phyloP scores from a whole-genome alignment of 2,888 invertebrate genomes.

The Lasioglossum oenotherae region DNA sequence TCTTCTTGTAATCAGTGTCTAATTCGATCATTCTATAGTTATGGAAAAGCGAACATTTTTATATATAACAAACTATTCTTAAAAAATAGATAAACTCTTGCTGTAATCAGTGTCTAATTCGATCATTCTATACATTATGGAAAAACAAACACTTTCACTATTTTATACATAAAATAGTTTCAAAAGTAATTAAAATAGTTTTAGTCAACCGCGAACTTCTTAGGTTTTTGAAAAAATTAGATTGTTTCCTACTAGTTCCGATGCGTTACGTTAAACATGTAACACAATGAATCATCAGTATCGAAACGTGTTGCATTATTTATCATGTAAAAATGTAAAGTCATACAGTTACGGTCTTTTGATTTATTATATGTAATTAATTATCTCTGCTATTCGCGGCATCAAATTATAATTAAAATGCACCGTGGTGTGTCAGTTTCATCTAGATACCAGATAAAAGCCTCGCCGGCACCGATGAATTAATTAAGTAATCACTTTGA shows the following conservation, averaged over 20 bases:
- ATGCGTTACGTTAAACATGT: background rate
- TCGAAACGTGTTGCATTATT: background rate
- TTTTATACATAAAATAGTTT: no score
- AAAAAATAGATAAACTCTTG: no score
- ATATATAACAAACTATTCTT: no score
- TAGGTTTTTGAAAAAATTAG: background rate
- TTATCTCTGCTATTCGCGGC: constrained; percentile 8
- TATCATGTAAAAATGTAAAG: background rate
- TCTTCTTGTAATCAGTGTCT: no score
- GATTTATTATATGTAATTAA: constrained; percentile 7
- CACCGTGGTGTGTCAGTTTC: constrained; percentile 22
- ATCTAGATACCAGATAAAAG: constrained; percentile 49
- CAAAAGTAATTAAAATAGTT: background rate
- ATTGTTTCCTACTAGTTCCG: background rate
- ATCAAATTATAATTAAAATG: constrained; percentile 41
- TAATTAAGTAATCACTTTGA: constrained; percentile 51
- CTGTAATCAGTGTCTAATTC: no score
- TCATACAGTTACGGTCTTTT: background rate
- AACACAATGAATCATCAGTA: background rate
- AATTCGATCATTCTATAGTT: no score
- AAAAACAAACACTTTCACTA: no score
- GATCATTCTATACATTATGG: no score
- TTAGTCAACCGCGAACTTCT: background rate
- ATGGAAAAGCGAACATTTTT: no score
- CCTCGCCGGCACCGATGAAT: constrained; percentile 33